Evolutionary conservation across 2,797 vertebrate genomes (phyloP).

Genomic region (Danio choprae): DNA sequence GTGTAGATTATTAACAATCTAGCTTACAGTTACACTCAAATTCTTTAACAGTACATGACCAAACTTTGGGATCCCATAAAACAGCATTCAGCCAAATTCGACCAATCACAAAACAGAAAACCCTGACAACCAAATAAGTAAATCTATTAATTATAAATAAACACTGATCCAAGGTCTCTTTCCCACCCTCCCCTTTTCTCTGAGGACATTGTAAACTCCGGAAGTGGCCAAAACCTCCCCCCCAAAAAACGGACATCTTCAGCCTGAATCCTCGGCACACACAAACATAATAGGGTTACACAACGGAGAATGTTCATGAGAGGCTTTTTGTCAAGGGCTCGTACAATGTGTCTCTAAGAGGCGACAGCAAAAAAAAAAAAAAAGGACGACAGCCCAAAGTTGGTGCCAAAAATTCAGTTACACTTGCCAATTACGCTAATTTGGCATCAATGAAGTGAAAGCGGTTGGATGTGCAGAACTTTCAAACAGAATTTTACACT

Average conservation of each 20-base stretch:
- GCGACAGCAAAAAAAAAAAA: slow-evolving; percentile 2
- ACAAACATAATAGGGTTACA: slow-evolving; percentile 12
- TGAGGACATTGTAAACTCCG: slow-evolving; percentile 2
- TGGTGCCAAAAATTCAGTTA: slow-evolving; percentile 34
- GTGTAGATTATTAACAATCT: no score
- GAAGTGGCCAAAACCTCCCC: slow-evolving; percentile 36
- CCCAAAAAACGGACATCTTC: slow-evolving; percentile 11
- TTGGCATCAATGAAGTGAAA: slow-evolving; percentile 8
- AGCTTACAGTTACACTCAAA: not conserved
- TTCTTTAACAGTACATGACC: not conserved
- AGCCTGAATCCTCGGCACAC: slow-evolving; percentile 10
- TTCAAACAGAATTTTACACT: not conserved
- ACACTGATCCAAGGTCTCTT: not conserved
- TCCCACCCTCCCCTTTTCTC: slow-evolving; percentile 2
- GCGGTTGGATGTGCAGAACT: not conserved
- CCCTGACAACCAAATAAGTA: not conserved
- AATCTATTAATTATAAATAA: not conserved
- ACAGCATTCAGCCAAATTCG: not conserved
- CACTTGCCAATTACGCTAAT: slow-evolving; percentile 33
- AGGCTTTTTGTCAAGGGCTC: not conserved
- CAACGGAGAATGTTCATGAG: slow-evolving; percentile 29
- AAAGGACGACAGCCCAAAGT: not conserved
- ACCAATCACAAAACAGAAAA: not conserved
- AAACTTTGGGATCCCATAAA: not conserved
- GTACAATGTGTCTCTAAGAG: not conserved